Evolutionary conservation across 92 coral and sea anemone species (phyloP).

Genomic region (Palythoa grandis): DNA sequence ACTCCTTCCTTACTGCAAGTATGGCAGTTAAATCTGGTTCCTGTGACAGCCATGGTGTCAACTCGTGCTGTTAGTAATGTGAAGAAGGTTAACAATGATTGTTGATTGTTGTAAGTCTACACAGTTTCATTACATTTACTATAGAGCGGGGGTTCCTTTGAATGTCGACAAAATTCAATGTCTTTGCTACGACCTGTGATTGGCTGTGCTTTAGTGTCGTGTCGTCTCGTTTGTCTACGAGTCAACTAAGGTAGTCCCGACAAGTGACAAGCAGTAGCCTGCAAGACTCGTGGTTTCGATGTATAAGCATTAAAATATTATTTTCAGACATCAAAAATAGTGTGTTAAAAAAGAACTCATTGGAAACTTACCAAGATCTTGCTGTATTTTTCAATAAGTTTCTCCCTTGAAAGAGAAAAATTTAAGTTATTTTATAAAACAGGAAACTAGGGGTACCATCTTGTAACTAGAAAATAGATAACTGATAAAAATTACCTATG

Average conservation of each 20-base stretch:
- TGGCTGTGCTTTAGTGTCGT: too few species aligned
- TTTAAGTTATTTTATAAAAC: background rate
- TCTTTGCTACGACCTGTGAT: too few species aligned
- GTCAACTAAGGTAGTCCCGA: too few species aligned
- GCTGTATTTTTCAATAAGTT: conserved; percentile 37
- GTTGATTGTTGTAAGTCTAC: background rate
- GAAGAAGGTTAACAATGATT: background rate
- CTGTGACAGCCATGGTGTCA: conserved; percentile 39
- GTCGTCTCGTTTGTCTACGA: too few species aligned
- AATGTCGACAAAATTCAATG: too few species aligned
- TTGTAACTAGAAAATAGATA: too few species aligned
- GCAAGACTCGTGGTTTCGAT: too few species aligned
- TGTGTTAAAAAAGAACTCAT: background rate
- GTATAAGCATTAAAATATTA: background rate
- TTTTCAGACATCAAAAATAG: background rate
- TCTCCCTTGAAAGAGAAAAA: conserved; percentile 1
- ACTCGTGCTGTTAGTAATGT: conserved; percentile 46
- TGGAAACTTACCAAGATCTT: conserved; percentile 32
- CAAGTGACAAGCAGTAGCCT: too few species aligned
- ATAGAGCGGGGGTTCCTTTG: background rate
- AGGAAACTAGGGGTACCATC: background rate
- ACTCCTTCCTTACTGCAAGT: conserved; percentile 55
- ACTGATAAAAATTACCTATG: too few species aligned
- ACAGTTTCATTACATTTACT: background rate
- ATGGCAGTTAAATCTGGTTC: conserved; percentile 79